Percentiles rank a stretch among this genome's conserved stretches.
Evolutionary conservation across 2,113 vertebrate genomes (phyloP).

Genomic region (Siniperca chuatsi): DNA sequence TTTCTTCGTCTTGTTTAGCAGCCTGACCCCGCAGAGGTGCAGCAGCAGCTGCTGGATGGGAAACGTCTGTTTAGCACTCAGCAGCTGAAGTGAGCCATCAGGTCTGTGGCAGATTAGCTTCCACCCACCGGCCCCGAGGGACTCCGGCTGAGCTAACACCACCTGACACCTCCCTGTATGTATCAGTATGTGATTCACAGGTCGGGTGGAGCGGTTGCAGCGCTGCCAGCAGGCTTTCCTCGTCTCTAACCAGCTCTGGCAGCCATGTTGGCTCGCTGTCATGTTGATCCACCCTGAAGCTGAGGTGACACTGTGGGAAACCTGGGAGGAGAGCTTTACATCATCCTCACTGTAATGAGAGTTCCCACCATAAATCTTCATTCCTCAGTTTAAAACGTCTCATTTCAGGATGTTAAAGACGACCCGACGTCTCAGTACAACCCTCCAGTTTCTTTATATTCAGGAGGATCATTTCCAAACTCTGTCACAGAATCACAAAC

Average conservation of each 20-base stretch:
- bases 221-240: neutral
- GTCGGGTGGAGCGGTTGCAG: neutral
- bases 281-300: neutral
- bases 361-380: neutral
- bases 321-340: neutral
- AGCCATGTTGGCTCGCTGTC: neutral
- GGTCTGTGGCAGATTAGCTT: neutral
- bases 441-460: neutral
- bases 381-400: neutral
- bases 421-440: neutral
- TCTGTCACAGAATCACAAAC: too few relatives aligned
- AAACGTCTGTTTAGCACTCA: neutral
- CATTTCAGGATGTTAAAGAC: neutral
- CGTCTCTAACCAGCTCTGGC: neutral
- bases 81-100: slow-evolving; percentile 6
- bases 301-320: neutral
- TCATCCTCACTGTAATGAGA: neutral
- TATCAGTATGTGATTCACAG: neutral
- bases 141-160: neutral
- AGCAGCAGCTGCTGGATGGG: neutral
- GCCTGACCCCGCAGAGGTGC: neutral
- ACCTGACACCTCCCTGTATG: neutral
- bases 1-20: neutral
- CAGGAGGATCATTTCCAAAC: too few relatives aligned
- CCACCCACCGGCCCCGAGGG: neutral